A percentile compares a stretch with the other conserved stretches of the same genome.
These are phyloP conservation scores for Drosophila tripunctata DNA, from an alignment of 2,888 invertebrate genomes.

Conservation along the genomic window DNA sequence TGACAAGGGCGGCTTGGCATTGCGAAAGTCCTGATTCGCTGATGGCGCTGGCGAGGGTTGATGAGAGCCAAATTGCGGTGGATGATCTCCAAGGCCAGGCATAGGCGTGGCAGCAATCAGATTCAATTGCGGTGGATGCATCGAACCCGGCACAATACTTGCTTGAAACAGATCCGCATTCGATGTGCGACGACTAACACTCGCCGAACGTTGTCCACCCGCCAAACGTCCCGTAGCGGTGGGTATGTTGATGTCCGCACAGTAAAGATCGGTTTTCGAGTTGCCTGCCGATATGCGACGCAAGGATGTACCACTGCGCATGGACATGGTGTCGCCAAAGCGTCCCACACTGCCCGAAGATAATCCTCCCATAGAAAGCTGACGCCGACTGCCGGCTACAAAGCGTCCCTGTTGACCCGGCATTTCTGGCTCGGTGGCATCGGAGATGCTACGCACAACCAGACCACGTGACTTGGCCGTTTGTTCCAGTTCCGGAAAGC, in stretches of 20 bases:
- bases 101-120: slow-evolving; percentile 80
- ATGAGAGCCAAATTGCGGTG: slow-evolving; percentile 65
- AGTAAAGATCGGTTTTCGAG: slow-evolving; percentile 82
- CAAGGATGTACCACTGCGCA: slow-evolving; percentile 82
- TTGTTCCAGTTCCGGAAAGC: slow-evolving; percentile 80
- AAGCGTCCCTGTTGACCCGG: slow-evolving; percentile 43
- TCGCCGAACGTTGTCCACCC: slow-evolving; percentile 73
- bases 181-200: slow-evolving; percentile 79
- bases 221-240: slow-evolving; percentile 15
- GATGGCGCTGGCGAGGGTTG: slow-evolving; percentile 60
- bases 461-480: slow-evolving; percentile 79
- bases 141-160: slow-evolving; percentile 56
- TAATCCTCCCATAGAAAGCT: slow-evolving; percentile 79
- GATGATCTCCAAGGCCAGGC: slow-evolving; percentile 50
- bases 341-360: slow-evolving; percentile 76
- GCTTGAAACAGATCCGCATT: slow-evolving; percentile 79
- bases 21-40: slow-evolving; percentile 70
- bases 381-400: slow-evolving; percentile 74
- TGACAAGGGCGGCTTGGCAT: slow-evolving; percentile 76
- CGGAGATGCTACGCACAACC: slow-evolving; percentile 82
- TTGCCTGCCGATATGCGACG: slow-evolving; percentile 82
- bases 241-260: slow-evolving; percentile 83
- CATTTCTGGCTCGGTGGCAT: slow-evolving; percentile 73
- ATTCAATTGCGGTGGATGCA: slow-evolving; percentile 68
- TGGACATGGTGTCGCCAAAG: slow-evolving; percentile 80